Conservation (phyloP, 2,797 vertebrate genomes). For the Bovichtus variegatus region DNA sequence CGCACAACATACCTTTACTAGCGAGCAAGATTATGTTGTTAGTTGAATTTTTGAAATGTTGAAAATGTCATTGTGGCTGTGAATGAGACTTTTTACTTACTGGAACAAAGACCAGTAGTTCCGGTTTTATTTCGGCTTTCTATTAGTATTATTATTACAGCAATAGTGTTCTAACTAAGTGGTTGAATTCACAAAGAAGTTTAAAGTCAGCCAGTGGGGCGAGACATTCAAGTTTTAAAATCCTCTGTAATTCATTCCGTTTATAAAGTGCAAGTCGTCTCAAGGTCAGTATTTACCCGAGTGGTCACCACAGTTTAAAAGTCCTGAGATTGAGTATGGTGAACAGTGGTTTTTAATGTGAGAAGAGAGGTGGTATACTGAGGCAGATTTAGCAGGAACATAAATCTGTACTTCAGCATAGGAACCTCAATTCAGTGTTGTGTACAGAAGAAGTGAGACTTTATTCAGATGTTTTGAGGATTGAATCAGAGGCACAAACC, state of each 20-base stretch:
- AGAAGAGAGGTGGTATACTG: neutral
- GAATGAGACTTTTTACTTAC: neutral
- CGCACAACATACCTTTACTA: too few species aligned
- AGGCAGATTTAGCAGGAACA: neutral
- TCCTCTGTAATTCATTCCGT: neutral
- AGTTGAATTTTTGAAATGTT: too few species aligned
- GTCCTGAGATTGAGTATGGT: neutral
- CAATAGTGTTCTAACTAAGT: neutral
- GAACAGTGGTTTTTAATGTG: neutral
- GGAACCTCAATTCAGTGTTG: neutral
- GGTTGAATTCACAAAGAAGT: neutral
- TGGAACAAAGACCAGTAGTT: neutral
- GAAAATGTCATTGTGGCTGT: too few species aligned
- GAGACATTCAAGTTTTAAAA: neutral
- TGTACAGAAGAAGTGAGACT: neutral
- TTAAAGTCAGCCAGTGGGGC: neutral
- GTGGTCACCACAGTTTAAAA: neutral
- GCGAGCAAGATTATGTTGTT: too few species aligned
- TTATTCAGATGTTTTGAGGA: neutral
- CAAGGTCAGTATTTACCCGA: neutral
- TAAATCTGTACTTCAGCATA: neutral
- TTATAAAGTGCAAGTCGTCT: neutral
- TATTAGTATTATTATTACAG: neutral
- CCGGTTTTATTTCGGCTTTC: neutral
- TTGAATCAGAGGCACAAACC: conserved; percentile 77